Evolutionary conservation across 2,888 invertebrate species (phyloP), one percentile per base, ranked within the genome.

Genomic region (Pheosia gnoma): DNA sequence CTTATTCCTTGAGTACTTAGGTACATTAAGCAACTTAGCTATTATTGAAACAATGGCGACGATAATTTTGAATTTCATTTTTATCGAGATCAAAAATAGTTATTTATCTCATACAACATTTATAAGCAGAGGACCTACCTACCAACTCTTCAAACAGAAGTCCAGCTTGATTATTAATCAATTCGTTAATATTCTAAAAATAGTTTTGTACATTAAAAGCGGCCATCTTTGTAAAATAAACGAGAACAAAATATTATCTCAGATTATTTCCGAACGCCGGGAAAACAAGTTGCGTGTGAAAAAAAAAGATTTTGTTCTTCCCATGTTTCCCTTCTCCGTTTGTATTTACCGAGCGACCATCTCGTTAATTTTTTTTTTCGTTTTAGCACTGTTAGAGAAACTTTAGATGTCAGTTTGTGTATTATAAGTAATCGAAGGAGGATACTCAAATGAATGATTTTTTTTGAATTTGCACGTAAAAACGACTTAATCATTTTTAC

Each of bases 271-370:
- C 39, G 13, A 55, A 55, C 5, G 39, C 55, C 55, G 13, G 54
- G 57, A 64, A 58, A 61, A 74, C 68, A 77, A 77, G 63, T 76
- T 63, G 63, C 57, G 63, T 71, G 70, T 75, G 45, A 57, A 45
- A 62, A 74, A 69, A 70, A 74, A 71, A 65, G 65, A 64, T 65
- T 63, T 49, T 77, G 75, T 77, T 75, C 72, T 77, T 77, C 74
- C 77, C 75, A 72, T 60, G 38, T 53, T 13, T 43, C 55, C 54
- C 59, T 39, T 39, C 61, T 25, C 57, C 57, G 67, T 70, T 75
- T 72, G 66, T 75, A 70, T 75, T 68, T 74, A 65, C 74, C 49
- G 43, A 56, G 56, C 49, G 43, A 45, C 54, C 47, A 61, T 68
- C 67, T 78, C 61, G 68, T 73, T 73, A 77, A 57, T 62, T 71